phyloP scores from a whole-genome alignment of 2,797 vertebrate genomes.

The Chlorospingus flavigularis region DNA sequence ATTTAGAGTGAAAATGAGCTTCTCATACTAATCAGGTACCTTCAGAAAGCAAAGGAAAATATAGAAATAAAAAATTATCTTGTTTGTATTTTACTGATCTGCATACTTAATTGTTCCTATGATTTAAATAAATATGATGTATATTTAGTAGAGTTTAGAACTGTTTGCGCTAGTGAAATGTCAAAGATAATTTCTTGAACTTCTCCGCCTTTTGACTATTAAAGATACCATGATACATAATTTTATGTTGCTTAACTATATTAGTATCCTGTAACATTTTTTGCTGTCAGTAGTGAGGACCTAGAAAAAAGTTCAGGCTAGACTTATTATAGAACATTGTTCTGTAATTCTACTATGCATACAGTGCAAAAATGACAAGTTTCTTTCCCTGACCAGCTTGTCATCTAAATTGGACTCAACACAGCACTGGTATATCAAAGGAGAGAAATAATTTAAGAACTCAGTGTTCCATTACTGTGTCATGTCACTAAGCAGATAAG shows the following conservation, averaged over 20 bases:
- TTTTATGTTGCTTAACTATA: background rate
- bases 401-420: background rate
- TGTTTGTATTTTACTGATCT: background rate
- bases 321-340: background rate
- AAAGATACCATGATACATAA: background rate
- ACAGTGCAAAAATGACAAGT: background rate
- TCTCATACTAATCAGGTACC: background rate
- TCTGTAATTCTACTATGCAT: background rate
- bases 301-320: background rate
- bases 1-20: background rate
- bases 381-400: background rate
- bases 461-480: background rate
- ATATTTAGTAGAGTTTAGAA: background rate
- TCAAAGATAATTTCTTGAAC: background rate
- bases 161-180: background rate
- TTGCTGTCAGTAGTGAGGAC: background rate
- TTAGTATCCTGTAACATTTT: background rate
- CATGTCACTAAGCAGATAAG: conserved; percentile 24
- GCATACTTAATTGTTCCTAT: background rate
- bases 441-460: background rate
- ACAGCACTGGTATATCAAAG: background rate
- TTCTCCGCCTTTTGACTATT: background rate
- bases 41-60: background rate
- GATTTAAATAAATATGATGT: background rate
- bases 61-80: background rate